Evolutionary conservation across 2,113 vertebrate species (phyloP), one percentile per base, ranked within the genome.

Genomic region (Cynocephalus volans): DNA sequence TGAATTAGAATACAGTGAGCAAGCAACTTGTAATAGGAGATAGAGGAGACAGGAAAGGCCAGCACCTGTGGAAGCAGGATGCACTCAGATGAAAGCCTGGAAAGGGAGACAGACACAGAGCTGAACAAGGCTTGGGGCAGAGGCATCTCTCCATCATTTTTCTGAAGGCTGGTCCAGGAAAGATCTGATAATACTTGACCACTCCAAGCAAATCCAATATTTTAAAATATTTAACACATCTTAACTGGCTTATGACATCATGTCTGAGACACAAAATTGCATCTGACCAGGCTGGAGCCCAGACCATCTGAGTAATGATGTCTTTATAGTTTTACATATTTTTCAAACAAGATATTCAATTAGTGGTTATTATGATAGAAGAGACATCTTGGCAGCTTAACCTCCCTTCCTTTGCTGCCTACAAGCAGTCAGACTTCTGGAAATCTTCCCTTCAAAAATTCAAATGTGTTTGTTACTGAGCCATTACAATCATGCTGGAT

Each of bases 321-420:
- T 93, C 85, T 96, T 96, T 65, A 95, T 70, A 91, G 96, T 93
- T 92, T 85, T 93, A 77, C 23, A 89, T 85, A 95, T 96, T 97
- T 97, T 95, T 97, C 88, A 85, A 91, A 97, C 52, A 96, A 96
- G 95, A 75, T 62, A 88, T 93, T 95, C 85, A 95, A 86, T 95
- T 97, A 95, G 45, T 50, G 54, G 50, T 96, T 92, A 95, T 93
- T 97, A 92, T 50, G 58, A 80, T 95, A 81, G 56, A 96, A 95
- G 83, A 77, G 45, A 6, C 41, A 86, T 48, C 73, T 91, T 97
- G 77, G 81, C 93, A 91, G 36, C 24, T 56, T 76, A 70, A 48
- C n/a, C 3, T 52, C 13, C 33, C 64, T 92, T 58, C 52, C 54
- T 95, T 31, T 75, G 62, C 73, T 95, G 62, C 23, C 85, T 96